Evolutionary conservation across 1,140 invertebrate genomes (phyloP), one percentile per base, ranked within the genome.

Genomic region (Macrotrachela quadricornifera): DNA sequence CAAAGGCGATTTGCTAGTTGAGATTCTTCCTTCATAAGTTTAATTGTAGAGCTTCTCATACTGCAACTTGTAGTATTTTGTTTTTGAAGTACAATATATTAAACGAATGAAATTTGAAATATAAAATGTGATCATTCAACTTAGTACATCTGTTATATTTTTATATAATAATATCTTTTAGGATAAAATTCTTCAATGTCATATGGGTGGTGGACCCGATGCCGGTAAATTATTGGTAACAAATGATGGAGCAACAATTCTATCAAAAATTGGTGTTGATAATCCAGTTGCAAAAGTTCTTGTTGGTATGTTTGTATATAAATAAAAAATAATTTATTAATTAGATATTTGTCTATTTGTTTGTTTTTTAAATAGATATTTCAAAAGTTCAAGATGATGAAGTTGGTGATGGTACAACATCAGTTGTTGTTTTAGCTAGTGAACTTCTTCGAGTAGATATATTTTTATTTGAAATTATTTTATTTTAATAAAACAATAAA

Each of bases 351-450:
- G n/a, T n/a, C n/a, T n/a, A n/a, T n/a, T 57, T 54, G 21, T 47
- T 56, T 51, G 1, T 50, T 54, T 41, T 47, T 38, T 61, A 53
- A 63, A 10, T 55, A 76, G 87, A 99, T 59, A 95, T 97, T 77
- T 91, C 90, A 3, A 85, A 85, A 73, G 86, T 91, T 10, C 92
- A 97, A 68, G 94, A 99, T 74, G 87, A 92, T 71, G 94, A 99
- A 78, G 92, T 97, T 60, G 94, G 94, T 49, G 94, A 99, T 78
- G 94, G 92, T 36, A 99, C 94, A 42, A 99, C 94, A 39, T 95
- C 90, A 16, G 94, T 99, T 0, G 90, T 90, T 51, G 91, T 99
- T 17, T 71, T 97, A 50, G 91, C 92, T 62, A 79, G 88, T 57
- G 92, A 99, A 73, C 70, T 99, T 15, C 70, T 99, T 1, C 79